Base-by-base conservation (phyloP, 2,113 vertebrate species). In the Zosterops pallidus region DNA sequence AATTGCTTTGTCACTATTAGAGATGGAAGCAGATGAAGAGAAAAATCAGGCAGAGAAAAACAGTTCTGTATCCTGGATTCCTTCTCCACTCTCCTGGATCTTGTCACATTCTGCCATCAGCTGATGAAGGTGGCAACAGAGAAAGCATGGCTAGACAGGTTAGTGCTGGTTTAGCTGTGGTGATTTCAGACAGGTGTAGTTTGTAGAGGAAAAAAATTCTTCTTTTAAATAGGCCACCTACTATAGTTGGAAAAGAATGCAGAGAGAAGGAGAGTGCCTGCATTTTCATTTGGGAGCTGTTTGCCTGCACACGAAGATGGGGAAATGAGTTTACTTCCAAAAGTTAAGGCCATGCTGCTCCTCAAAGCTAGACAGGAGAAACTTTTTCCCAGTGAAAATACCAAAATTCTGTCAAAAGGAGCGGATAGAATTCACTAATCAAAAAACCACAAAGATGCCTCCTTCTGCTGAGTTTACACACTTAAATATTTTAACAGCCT, bases 41-140 rank as follows among this genome's bases (percentile, higher is more conserved):
- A 96, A 94, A 94, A 97, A 84, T 82, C 79, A 89, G 92, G 87
- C 42, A 97, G 46, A 83, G 96, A 96, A 79, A 98, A 95, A 16
- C 92, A 92, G 15, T 2, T 62, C 14, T 85, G 97, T 59, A 91
- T 97, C 16, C 76, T 98, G 92, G 96, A 98, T 63, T 98, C 67
- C 2, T 98, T 98, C 78, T 97, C 94, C 47, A 96, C 18, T 21
- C 91, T 98, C 67, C 90, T 98, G 92, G 98, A 98, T 72, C 94
- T 98, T 35, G 76, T 98, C 69, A 98, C 92, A 2, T 68, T 98
- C 68, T 72, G 81, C 17, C 97, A 98, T 67, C 53, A 59, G 44
- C 93, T 98, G 92, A 95, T 97, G 59, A 97, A 98, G 33, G 78
- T 95, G 31, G 97, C 89, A 7, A 67, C 94, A 33, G 97, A 98